phyloP scores from a whole-genome alignment of 2,888 invertebrate genomes.

The Andrena dorsata region DNA sequence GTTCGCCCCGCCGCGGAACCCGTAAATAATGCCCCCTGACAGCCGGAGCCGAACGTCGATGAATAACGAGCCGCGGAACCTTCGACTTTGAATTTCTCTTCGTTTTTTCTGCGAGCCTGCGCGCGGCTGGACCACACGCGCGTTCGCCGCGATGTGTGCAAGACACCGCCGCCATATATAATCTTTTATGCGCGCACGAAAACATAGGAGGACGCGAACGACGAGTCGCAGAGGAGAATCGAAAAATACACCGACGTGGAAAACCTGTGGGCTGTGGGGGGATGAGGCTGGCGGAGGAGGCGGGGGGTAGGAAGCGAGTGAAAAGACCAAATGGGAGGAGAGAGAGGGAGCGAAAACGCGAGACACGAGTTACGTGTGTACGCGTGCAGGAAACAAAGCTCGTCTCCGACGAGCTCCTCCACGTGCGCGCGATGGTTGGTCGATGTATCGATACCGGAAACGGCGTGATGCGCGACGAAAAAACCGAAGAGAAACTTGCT shows the following conservation, averaged over 20 bases:
- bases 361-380: slow-evolving; percentile 21
- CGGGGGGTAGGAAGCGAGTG: slow-evolving; percentile 31
- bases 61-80: slow-evolving; percentile 78
- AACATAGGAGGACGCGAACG: slow-evolving; percentile 14
- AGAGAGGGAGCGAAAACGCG: slow-evolving; percentile 17
- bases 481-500: slow-evolving; percentile 62
- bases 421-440: slow-evolving; percentile 68
- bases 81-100: slow-evolving; percentile 72
- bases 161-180: slow-evolving; percentile 54
- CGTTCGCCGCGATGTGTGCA: slow-evolving; percentile 43
- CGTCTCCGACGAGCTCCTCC: slow-evolving; percentile 76
- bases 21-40: slow-evolving; percentile 78
- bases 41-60: slow-evolving; percentile 77
- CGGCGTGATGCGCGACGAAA: slow-evolving; percentile 69
- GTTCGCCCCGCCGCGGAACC: slow-evolving; percentile 76
- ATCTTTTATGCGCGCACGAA: slow-evolving; percentile 49
- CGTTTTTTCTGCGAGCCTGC: slow-evolving; percentile 36
- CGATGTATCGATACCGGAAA: slow-evolving; percentile 82
- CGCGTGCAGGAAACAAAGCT: slow-evolving; percentile 75
- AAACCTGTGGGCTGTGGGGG: not conserved
- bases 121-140: slow-evolving; percentile 65
- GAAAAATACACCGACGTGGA: slow-evolving; percentile 28
- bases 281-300: not conserved
- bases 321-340: slow-evolving; percentile 21
- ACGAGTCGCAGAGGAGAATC: slow-evolving; percentile 21